Evolutionary conservation across 2,888 invertebrate genomes (phyloP).

Genomic region (Drosophila phalerata): DNA sequence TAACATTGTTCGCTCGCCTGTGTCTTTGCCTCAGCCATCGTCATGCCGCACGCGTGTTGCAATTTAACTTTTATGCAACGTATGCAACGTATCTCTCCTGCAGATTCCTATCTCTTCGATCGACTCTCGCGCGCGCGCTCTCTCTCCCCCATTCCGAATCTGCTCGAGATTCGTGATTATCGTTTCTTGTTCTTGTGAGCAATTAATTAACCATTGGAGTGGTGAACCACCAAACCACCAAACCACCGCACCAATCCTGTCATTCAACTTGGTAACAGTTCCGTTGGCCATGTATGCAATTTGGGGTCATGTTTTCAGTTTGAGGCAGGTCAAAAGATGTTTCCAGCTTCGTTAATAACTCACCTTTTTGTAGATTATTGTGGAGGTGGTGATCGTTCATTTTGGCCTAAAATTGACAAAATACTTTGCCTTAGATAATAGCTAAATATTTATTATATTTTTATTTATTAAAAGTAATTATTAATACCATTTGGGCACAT

Average conservation of each 20-base stretch:
- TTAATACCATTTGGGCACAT: too few relatives aligned
- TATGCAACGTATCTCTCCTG: constrained; percentile 46
- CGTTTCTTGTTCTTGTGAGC: constrained; percentile 70
- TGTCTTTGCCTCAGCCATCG: constrained; percentile 50
- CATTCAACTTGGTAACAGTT: constrained; percentile 36
- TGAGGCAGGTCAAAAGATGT: constrained; percentile 44
- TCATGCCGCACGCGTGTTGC: constrained; percentile 79
- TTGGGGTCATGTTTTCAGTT: constrained; percentile 39
- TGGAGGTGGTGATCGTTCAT: constrained; percentile 86
- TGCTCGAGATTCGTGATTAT: constrained; percentile 76
- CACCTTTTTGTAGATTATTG: constrained; percentile 86
- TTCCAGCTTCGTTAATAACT: constrained; percentile 41
- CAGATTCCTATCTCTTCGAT: constrained; percentile 62
- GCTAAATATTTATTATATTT: too few relatives aligned
- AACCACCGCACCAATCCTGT: constrained; percentile 28
- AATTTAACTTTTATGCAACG: constrained; percentile 70
- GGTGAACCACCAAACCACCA: not conserved
- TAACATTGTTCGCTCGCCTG: constrained; percentile 60
- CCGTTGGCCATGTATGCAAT: not conserved
- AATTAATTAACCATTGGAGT: constrained; percentile 70
- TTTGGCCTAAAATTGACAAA: constrained; percentile 83
- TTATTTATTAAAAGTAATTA: too few relatives aligned
- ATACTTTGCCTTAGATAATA: not conserved
- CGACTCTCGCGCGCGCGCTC: constrained; percentile 60
- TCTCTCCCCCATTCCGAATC: constrained; percentile 63